Base-by-base conservation (phyloP, 35 echinoderm and acorn worm species). In the Hemicentrotus pulcherrimus region DNA sequence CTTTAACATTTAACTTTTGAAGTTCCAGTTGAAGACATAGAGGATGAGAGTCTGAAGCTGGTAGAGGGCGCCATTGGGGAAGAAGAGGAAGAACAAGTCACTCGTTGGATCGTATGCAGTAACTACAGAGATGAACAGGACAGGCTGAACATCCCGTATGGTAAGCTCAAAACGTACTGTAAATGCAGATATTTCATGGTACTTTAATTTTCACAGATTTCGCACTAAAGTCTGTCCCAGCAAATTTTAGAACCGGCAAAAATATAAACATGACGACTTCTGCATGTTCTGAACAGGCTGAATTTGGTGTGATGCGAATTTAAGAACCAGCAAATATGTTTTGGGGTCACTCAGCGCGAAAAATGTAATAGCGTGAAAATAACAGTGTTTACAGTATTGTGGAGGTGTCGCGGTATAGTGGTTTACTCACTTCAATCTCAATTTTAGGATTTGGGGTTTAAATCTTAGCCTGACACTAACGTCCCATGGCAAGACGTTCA, bases 111-210 rank as follows among this genome's bases (percentile, higher is more conserved):
- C 19, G 96, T 99, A 13, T 99, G 98, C 71, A 99, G 97, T 86
- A 99, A 96, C 92, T 99, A 99, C 95, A 96, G 96, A 91, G 97
- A 97, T 30, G 98, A 98, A 90, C 96, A 98, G 52, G 97, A 99
- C 12, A 98, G 95, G 46, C 61, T 95, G 30, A 86, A 91, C 31
- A 98, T 97, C 11, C 96, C 96, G 31, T 48, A 94, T 91, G 95
- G 98, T 99, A 45, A 98, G 97, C 92, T n/a, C 46, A 90, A 88
- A 2, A 22, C 24, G 18, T 41, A 41, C 35, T 41, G 1, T 41
- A 41, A 41, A 41, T 3, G 35, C 35, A 41, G 35, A 41, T 1
- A 41, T 41, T 41, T 41, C 35, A 41, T 3, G 3, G n/a, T n/a
- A n/a, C n/a, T n/a, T n/a, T n/a, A 41, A 41, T 41, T 41, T 7